These are phyloP conservation scores for Plemyria rubiginata DNA, from an alignment of 2,888 invertebrate genomes.

Conservation along the genomic window DNA sequence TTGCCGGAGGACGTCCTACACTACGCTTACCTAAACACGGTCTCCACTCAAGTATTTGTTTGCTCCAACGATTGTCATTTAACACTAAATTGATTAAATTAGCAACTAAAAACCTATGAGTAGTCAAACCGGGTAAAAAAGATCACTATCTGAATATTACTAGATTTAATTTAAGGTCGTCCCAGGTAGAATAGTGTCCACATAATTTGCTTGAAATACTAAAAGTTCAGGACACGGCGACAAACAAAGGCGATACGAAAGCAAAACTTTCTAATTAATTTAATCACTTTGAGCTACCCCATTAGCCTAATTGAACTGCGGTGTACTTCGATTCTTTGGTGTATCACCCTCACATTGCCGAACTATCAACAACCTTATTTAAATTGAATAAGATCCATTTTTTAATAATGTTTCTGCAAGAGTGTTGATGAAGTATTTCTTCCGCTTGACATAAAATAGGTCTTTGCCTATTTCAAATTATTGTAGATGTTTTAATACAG, in stretches of 20 bases:
- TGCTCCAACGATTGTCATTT: too few species aligned
- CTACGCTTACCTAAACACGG: too few species aligned
- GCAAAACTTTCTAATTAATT: conserved; percentile 84
- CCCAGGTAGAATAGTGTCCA: conserved; percentile 1
- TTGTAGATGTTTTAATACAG: too few species aligned
- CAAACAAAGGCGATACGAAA: conserved; percentile 79
- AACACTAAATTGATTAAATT: too few species aligned
- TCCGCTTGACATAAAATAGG: background rate
- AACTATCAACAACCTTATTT: conserved; percentile 44
- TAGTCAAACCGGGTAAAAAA: too few species aligned
- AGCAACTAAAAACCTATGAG: too few species aligned
- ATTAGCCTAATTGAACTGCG: conserved; percentile 84
- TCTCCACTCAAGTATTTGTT: too few species aligned
- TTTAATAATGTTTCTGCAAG: conserved; percentile 18
- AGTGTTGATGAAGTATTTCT: conserved; percentile 58
- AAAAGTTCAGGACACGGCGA: conserved; percentile 61
- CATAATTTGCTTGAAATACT: conserved; percentile 55
- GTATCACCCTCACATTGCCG: conserved; percentile 46
- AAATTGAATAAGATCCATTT: conserved; percentile 36
- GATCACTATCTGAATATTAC: background rate
- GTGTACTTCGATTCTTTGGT: conserved; percentile 83
- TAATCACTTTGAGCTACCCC: conserved; percentile 83
- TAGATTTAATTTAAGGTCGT: background rate
- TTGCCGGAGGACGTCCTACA: too few species aligned
- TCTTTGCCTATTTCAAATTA: background rate